A percentile compares a stretch with the other conserved stretches of the same genome.
Evolutionary conservation across 2,113 vertebrate genomes (phyloP).

Genomic region (Pluvianellus socialis): DNA sequence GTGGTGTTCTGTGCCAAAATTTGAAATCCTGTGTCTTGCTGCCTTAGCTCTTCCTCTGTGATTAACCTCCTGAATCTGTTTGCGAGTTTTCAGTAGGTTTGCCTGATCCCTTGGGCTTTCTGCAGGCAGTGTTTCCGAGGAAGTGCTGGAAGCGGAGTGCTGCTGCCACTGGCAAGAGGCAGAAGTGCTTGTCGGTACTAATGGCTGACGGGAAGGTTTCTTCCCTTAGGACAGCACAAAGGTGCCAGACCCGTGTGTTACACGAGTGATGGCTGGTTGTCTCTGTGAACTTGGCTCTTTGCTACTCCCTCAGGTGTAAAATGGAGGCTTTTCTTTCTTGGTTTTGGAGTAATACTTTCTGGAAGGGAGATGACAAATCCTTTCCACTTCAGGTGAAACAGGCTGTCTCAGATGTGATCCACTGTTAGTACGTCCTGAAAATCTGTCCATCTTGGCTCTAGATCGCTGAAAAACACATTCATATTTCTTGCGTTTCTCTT

Average conservation of each 20-base stretch:
- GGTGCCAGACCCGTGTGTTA: fast-evolving
- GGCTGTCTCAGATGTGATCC: not conserved
- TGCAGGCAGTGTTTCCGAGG: not conserved
- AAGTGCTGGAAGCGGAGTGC: not conserved
- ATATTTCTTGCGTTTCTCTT: not conserved
- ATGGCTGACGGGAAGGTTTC: fast-evolving
- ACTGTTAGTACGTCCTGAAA: not conserved
- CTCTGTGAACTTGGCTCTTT: not conserved
- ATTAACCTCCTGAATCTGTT: not conserved
- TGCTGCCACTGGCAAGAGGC: not conserved
- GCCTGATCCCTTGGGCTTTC: too few species aligned
- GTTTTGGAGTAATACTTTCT: not conserved
- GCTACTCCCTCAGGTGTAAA: not conserved
- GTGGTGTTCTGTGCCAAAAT: too few species aligned
- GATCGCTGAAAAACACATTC: not conserved
- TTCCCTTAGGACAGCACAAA: fast-evolving
- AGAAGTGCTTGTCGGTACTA: not conserved
- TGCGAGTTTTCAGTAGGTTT: not conserved
- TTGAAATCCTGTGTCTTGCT: not conserved
- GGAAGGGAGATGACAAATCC: not conserved
- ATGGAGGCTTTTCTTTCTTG: not conserved
- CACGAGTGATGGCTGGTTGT: not conserved
- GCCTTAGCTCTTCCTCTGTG: not conserved
- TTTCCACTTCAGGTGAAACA: not conserved
- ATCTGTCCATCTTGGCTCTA: not conserved